phyloP scores from a whole-genome alignment of 2,888 invertebrate species.

The Melanostoma scalare region DNA sequence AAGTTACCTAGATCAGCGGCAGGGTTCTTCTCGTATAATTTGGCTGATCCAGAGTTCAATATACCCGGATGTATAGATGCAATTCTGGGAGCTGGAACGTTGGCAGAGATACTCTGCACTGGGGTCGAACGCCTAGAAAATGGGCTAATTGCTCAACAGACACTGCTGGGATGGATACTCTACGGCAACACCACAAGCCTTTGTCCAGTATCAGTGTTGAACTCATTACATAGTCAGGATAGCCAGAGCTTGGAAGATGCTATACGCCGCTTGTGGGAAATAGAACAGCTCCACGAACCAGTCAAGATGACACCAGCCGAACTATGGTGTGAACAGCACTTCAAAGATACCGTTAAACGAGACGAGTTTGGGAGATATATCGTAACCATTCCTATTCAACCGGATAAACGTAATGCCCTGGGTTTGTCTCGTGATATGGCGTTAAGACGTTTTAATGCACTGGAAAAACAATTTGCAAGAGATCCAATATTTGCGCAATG shows the following conservation, averaged over 20 bases:
- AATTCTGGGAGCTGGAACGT: too few relatives aligned
- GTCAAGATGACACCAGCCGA: background rate
- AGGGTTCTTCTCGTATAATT: too few relatives aligned
- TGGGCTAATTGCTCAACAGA: background rate
- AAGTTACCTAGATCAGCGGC: too few relatives aligned
- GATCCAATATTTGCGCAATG: background rate
- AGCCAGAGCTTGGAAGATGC: background rate
- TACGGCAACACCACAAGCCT: background rate
- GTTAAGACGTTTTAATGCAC: slow-evolving; percentile 1
- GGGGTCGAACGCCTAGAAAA: background rate
- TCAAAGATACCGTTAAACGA: background rate
- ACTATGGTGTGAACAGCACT: slow-evolving; percentile 11
- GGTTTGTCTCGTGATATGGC: slow-evolving; percentile 4
- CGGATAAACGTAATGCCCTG: background rate
- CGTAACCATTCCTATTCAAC: slow-evolving; percentile 1
- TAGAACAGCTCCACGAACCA: slow-evolving; percentile 1
- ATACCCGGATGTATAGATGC: too few relatives aligned
- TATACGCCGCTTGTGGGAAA: slow-evolving; percentile 5
- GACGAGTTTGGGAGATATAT: slow-evolving; percentile 5
- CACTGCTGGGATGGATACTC: background rate
- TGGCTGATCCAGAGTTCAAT: too few relatives aligned
- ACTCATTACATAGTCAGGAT: background rate
- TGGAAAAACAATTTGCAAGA: background rate
- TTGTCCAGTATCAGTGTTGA: background rate
- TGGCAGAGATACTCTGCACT: background rate